phyloP scores from a whole-genome alignment of 2,797 vertebrate species.

The Melanotaenia trifasciata region DNA sequence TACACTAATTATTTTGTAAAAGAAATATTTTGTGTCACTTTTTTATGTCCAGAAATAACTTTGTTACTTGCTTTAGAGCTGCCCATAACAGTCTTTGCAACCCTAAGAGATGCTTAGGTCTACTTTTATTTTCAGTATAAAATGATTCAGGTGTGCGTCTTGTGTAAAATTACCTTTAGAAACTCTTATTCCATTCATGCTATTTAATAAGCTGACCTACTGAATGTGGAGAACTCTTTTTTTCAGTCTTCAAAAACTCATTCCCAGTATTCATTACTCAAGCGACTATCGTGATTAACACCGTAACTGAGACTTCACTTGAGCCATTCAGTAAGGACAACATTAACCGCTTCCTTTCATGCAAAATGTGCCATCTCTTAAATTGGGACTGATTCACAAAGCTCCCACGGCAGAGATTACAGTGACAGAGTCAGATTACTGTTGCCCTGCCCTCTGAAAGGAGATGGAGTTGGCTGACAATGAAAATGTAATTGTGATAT shows the following conservation, averaged over 20 bases:
- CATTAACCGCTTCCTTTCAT: slow-evolving; percentile 35
- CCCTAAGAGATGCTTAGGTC: too few species aligned
- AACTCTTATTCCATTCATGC: background rate
- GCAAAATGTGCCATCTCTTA: slow-evolving; percentile 51
- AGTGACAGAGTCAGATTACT: slow-evolving; percentile 58
- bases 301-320: slow-evolving; percentile 24
- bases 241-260: slow-evolving; percentile 3
- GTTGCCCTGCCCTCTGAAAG: slow-evolving; percentile 34
- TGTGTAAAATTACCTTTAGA: background rate
- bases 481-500: slow-evolving; percentile 62
- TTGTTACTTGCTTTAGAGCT: too few species aligned
- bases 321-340: slow-evolving; percentile 40
- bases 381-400: slow-evolving; percentile 62
- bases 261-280: slow-evolving; percentile 15
- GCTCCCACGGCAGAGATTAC: slow-evolving; percentile 56
- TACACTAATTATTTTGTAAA: too few species aligned
- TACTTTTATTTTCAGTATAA: too few species aligned
- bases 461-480: slow-evolving; percentile 57
- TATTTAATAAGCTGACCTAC: background rate
- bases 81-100: too few species aligned
- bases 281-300: slow-evolving; percentile 16
- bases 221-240: background rate
- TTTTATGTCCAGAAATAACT: too few species aligned
- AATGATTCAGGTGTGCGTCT: too few species aligned
- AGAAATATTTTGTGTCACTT: too few species aligned